Conservation (phyloP, 2,888 invertebrate species). For the Napeogenes inachia region DNA sequence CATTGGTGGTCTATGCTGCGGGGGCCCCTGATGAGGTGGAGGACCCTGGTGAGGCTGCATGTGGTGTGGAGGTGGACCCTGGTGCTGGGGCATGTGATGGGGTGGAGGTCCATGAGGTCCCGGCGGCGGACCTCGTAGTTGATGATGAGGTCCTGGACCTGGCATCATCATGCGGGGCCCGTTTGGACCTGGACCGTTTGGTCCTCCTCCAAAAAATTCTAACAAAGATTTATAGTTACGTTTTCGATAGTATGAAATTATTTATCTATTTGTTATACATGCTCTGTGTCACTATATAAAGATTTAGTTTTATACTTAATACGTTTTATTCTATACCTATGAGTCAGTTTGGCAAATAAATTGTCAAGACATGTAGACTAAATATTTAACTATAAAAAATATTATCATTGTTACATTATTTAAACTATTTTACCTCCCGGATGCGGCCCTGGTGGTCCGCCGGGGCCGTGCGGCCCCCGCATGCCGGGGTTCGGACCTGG, state of each 20-base stretch:
- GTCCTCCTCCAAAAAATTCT: slow-evolving; percentile 72
- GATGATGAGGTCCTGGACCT: slow-evolving; percentile 59
- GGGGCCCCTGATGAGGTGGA: slow-evolving; percentile 75
- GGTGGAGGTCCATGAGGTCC: slow-evolving; percentile 57
- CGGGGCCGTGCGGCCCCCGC: slow-evolving; percentile 77
- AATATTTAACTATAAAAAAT: no score
- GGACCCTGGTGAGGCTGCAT: slow-evolving; percentile 76
- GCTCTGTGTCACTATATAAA: no score
- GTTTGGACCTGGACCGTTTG: slow-evolving; percentile 69
- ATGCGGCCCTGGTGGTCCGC: slow-evolving; percentile 79
- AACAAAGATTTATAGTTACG: neutral
- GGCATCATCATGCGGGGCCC: slow-evolving; percentile 67
- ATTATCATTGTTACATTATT: neutral
- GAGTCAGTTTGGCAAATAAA: no score
- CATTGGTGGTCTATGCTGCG: slow-evolving; percentile 79
- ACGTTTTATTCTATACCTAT: no score
- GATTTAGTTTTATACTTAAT: neutral
- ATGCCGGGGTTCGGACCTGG: slow-evolving; percentile 82
- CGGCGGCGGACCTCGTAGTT: slow-evolving; percentile 66
- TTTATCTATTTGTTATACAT: no score
- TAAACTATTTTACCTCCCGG: slow-evolving; percentile 67
- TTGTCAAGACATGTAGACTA: no score
- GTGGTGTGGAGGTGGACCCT: slow-evolving; percentile 69
- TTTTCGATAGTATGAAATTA: no score
- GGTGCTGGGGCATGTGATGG: slow-evolving; percentile 68